Conservation (phyloP, 1,140 invertebrate genomes). For the Hylyphantes graminicola region DNA sequence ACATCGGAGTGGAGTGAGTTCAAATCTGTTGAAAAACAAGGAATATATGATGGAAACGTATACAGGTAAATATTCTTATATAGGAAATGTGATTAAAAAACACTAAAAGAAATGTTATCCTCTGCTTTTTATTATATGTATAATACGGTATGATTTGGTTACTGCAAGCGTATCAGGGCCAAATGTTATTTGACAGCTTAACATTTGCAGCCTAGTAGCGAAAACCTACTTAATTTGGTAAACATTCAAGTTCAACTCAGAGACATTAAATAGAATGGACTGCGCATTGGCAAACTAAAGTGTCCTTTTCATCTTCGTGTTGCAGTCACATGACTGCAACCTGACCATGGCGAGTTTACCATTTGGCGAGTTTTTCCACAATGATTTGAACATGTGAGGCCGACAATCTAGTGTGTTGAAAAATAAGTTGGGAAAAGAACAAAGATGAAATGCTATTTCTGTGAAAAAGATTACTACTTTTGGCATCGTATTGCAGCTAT, state of each 20-base stretch:
- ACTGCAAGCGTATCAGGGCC: not conserved
- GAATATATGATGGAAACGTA: conserved; percentile 23
- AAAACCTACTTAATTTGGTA: not conserved
- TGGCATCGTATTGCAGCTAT: no score
- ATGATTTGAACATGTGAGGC: no score
- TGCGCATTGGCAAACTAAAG: no score
- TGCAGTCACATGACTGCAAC: no score
- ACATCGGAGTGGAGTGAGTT: not conserved
- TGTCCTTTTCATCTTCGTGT: no score
- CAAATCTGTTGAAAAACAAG: not conserved
- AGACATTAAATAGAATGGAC: not conserved
- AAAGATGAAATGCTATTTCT: no score
- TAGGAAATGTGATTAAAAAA: not conserved
- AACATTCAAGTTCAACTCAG: not conserved
- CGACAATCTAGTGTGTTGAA: no score
- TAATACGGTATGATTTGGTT: not conserved
- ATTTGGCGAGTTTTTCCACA: no score
- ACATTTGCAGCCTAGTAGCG: no score
- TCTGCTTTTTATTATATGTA: not conserved
- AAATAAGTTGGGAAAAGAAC: no score
- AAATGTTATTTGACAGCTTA: not conserved
- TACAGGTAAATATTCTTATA: conserved; percentile 17
- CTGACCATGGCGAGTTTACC: no score
- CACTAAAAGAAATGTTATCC: not conserved
- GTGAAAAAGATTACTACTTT: no score